Conservation (phyloP, 2,888 invertebrate species). For the Epinotia demarniana region DNA sequence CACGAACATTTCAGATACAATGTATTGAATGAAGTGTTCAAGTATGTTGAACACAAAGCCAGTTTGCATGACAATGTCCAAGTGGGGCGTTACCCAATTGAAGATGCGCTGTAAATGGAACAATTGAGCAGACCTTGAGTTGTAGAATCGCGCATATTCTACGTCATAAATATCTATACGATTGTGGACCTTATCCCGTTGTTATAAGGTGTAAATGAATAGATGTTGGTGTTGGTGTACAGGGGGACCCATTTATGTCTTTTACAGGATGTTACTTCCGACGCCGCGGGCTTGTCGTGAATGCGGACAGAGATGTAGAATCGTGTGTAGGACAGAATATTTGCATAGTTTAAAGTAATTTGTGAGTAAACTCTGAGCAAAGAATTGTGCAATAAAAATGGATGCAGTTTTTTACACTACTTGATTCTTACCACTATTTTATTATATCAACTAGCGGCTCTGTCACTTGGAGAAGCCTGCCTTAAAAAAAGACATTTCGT, state of each 20-base stretch:
- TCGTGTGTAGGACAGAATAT: slow-evolving; percentile 15
- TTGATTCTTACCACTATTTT: no score
- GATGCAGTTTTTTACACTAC: no score
- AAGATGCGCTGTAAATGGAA: slow-evolving; percentile 57
- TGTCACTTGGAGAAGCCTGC: no score
- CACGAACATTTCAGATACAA: background rate
- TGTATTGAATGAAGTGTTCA: background rate
- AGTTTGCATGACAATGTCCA: slow-evolving; percentile 39
- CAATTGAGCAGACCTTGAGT: slow-evolving; percentile 62
- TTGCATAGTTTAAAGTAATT: background rate
- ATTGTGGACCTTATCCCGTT: background rate
- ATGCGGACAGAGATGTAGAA: slow-evolving; percentile 41
- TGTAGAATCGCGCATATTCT: slow-evolving; percentile 57
- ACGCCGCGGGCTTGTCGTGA: slow-evolving; percentile 46
- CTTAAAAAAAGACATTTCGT: no score
- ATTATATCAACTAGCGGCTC: no score
- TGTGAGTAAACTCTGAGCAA: no score
- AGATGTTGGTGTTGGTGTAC: slow-evolving; percentile 33
- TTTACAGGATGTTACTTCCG: slow-evolving; percentile 48
- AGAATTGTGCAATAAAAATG: no score
- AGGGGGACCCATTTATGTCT: slow-evolving; percentile 47
- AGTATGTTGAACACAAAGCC: slow-evolving; percentile 11
- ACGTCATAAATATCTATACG: background rate
- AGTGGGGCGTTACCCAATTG: slow-evolving; percentile 47
- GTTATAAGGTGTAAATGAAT: background rate